Evolutionary conservation across 1,140 invertebrate species (phyloP).

Genomic region (Trachymyrmex cornetzi): DNA sequence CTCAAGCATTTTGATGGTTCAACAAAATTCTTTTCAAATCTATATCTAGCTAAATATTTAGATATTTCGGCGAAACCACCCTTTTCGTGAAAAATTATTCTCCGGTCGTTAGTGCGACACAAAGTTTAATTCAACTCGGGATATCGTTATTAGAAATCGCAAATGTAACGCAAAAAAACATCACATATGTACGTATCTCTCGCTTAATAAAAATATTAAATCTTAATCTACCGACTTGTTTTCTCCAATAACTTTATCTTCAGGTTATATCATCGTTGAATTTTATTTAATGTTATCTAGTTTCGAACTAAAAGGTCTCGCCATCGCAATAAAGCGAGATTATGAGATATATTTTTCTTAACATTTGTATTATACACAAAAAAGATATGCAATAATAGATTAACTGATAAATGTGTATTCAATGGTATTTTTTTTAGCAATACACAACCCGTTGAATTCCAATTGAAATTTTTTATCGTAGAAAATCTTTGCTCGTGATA

Average conservation of each 20-base stretch:
- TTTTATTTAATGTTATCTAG: conserved; percentile 16
- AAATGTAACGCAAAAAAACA: neutral
- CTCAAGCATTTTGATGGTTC: no score
- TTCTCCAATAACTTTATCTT: neutral
- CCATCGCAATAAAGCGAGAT: no score
- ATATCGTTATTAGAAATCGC: neutral
- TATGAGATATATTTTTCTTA: neutral
- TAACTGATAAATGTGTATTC: neutral
- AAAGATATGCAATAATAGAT: neutral
- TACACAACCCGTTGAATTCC: neutral
- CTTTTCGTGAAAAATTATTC: neutral
- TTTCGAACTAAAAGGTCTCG: neutral
- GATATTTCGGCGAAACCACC: no score
- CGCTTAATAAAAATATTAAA: neutral
- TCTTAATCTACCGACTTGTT: neutral
- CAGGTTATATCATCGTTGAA: neutral
- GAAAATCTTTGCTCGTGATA: neutral
- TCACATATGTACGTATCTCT: neutral
- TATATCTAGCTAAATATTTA: no score
- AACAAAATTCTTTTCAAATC: no score
- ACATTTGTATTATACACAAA: neutral
- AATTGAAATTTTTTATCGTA: neutral
- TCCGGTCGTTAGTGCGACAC: neutral
- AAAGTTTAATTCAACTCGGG: neutral
- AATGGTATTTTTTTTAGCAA: neutral